Conservation (phyloP, 1,140 invertebrate genomes). For the Stratiolaelaps scimitus region DNA sequence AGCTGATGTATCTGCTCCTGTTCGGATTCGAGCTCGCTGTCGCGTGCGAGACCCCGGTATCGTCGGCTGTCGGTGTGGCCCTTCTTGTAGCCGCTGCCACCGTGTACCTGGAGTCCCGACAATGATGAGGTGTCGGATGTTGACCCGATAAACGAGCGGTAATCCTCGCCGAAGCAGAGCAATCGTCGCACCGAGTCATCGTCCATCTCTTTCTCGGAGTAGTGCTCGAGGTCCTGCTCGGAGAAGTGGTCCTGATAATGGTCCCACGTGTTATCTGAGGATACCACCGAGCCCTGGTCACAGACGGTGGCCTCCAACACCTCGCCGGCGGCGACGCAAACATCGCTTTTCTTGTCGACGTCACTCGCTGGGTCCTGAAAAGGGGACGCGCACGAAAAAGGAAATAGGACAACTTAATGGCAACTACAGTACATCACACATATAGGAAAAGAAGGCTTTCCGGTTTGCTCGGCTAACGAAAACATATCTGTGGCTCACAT, state of each 20-base stretch:
- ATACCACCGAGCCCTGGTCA: slow-evolving; percentile 52
- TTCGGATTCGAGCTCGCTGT: slow-evolving; percentile 13
- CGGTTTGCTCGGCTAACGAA: too few relatives aligned
- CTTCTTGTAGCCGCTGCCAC: slow-evolving; percentile 13
- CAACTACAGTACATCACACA: too few relatives aligned
- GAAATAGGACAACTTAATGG: too few relatives aligned
- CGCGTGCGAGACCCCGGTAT: background rate
- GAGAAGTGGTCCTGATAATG: slow-evolving; percentile 65
- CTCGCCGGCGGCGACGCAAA: too few relatives aligned
- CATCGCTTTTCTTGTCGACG: too few relatives aligned
- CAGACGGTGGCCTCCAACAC: background rate
- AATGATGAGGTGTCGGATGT: slow-evolving; percentile 40
- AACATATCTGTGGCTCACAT: too few relatives aligned
- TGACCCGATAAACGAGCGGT: slow-evolving; percentile 69
- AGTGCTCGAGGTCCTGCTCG: slow-evolving; percentile 50
- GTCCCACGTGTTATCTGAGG: slow-evolving; percentile 61
- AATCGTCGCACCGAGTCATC: slow-evolving; percentile 64
- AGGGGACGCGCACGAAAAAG: too few relatives aligned
- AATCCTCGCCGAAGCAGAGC: slow-evolving; percentile 78
- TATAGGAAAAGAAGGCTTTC: too few relatives aligned
- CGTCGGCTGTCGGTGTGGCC: background rate
- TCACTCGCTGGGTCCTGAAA: too few relatives aligned
- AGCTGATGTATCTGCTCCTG: slow-evolving; percentile 12
- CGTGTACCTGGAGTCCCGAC: background rate
- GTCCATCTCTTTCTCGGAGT: slow-evolving; percentile 70